Conservation (phyloP, 2,888 invertebrate genomes). For the Erebia epiphron region DNA sequence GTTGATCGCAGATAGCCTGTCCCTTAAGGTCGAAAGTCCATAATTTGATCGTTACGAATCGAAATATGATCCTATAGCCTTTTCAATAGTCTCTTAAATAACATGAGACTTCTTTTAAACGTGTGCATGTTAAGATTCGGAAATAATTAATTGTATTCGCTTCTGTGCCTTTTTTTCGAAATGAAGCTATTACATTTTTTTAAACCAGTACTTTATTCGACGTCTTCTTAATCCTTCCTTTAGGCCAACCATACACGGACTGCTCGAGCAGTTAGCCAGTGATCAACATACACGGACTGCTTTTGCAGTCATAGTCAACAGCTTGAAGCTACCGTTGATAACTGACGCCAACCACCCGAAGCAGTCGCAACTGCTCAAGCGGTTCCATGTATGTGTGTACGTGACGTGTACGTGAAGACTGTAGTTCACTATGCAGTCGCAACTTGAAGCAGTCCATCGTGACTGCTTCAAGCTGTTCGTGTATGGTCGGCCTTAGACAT, state of each 20-base stretch:
- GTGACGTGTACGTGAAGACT: too few relatives aligned
- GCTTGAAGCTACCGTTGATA: too few relatives aligned
- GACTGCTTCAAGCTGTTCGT: too few relatives aligned
- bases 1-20: constrained; percentile 25
- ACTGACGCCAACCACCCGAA: too few relatives aligned
- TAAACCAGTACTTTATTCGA: constrained; percentile 26
- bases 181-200: constrained; percentile 34
- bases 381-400: too few relatives aligned
- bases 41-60: constrained; percentile 43
- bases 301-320: too few relatives aligned
- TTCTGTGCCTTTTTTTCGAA: constrained; percentile 28
- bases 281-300: too few relatives aligned
- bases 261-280: too few relatives aligned
- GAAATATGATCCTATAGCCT: constrained; percentile 39
- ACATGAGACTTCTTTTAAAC: constrained; percentile 32
- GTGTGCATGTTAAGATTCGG: constrained; percentile 29
- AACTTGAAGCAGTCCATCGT: too few relatives aligned
- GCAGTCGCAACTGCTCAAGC: too few relatives aligned
- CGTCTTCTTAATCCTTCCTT: constrained; percentile 32
- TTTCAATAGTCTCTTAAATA: constrained; percentile 36
- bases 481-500: constrained; percentile 7
- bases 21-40: constrained; percentile 33
- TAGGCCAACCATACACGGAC: too few relatives aligned
- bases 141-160: constrained; percentile 35
- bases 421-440: too few relatives aligned